These are phyloP conservation scores for Uropsilus gracilis DNA, from an alignment of 2,113 vertebrate species.

Conservation along the genomic window DNA sequence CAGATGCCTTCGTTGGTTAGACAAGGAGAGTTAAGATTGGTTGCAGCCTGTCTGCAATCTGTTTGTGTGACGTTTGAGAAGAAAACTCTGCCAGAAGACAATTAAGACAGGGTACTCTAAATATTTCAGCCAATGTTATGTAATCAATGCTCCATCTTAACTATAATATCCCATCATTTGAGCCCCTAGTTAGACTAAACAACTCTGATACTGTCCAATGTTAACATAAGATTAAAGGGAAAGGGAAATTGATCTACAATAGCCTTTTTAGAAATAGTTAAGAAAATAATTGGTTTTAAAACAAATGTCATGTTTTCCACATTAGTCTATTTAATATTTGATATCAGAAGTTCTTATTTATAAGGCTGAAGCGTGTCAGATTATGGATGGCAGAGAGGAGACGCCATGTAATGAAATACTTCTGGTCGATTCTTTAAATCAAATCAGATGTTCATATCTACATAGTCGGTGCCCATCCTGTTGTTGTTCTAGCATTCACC, in stretches of 20 bases:
- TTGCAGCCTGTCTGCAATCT: slow-evolving; percentile 33
- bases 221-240: neutral
- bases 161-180: neutral
- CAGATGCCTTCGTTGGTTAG: neutral
- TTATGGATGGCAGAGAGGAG: neutral
- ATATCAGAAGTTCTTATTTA: neutral
- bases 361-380: neutral
- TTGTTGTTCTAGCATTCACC: neutral
- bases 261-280: neutral
- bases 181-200: neutral
- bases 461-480: neutral
- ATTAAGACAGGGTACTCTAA: neutral
- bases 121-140: neutral
- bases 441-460: neutral
- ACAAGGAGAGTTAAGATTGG: slow-evolving; percentile 32
- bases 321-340: neutral
- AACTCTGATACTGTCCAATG: neutral
- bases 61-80: neutral
- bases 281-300: neutral
- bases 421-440: neutral
- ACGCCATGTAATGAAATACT: neutral
- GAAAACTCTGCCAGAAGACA: slow-evolving; percentile 36
- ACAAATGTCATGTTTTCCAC: neutral
- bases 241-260: neutral
- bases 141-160: neutral